Evolutionary conservation across 1,140 invertebrate genomes (phyloP).

Genomic region (Trichomalopsis sarcophagae): DNA sequence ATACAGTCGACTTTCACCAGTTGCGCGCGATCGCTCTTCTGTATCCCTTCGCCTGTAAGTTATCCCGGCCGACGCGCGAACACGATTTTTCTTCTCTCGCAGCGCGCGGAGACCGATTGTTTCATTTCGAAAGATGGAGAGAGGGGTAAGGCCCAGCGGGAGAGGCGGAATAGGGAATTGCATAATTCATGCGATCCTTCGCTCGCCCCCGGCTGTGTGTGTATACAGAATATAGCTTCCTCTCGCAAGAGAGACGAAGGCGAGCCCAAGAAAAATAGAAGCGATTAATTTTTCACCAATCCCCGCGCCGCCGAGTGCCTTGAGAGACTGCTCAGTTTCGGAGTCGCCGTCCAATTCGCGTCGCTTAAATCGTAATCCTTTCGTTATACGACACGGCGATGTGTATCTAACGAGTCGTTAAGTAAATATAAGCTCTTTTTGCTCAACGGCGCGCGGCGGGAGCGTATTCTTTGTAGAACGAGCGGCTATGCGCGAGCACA

Average conservation of each 20-base stretch:
- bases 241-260: not conserved
- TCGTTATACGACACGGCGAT: not conserved
- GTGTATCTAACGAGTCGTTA: not conserved
- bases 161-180: slow-evolving; percentile 39
- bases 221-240: not conserved
- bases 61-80: slow-evolving; percentile 36
- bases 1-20: slow-evolving; percentile 48
- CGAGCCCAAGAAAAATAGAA: slow-evolving; percentile 31
- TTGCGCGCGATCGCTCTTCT: slow-evolving; percentile 20
- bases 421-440: slow-evolving; percentile 16
- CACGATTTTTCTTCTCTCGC: slow-evolving; percentile 44
- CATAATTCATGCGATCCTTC: slow-evolving; percentile 50
- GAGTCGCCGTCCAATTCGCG: slow-evolving; percentile 20
- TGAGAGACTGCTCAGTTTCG: not conserved
- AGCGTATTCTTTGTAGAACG: not conserved
- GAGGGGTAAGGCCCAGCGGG: not conserved
- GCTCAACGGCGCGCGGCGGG: not conserved
- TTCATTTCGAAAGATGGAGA: slow-evolving; percentile 41
- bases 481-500: not conserved
- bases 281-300: slow-evolving; percentile 39
- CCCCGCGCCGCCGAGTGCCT: not conserved
- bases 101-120: slow-evolving; percentile 28
- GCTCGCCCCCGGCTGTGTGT: slow-evolving; percentile 10
- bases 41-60: slow-evolving; percentile 37
- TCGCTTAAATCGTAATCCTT: slow-evolving; percentile 36